Base-by-base conservation (phyloP, 1,140 invertebrate genomes). In the Dendroctonus ponderosae region DNA sequence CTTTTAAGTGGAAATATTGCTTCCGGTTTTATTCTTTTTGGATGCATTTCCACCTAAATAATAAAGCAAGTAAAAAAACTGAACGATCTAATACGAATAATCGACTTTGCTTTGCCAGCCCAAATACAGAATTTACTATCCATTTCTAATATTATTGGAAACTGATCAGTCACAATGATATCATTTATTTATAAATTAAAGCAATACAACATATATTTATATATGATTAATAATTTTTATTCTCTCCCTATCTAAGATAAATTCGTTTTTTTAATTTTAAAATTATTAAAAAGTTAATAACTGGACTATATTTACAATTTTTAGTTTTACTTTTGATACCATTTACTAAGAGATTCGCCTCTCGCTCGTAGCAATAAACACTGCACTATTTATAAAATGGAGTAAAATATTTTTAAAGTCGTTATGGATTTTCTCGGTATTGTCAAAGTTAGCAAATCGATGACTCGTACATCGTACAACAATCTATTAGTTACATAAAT, bases 81-180 rank as follows among this genome's bases (percentile, higher is more conserved):
- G 7, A 14, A n/a, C 1, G 50, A n/a, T 12, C 1, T 3, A 26
- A 26, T 26, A 26, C 3, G 26, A 26, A 26, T 26, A 26, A 3
- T 26, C 26, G 26, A 14, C 44, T 54, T 42, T 26, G 38, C 12
- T 42, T 42, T 41, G 12, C 59, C 43, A 51, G 49, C 49, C 59
- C 37, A 50, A 60, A 12, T 12, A 14, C 7, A 50, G n/a, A 38
- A 56, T 59, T 63, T 65, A 62, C 63, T 69, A 68, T 67, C 51
- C 65, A 69, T 69, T 66, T 52, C 61, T 57, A 66, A 59, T 58
- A 59, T 38, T 69, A 58, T 71, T 69, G 68, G 65, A 70, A 78
- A 78, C 77, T 75, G 74, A 77, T 77, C 76, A 77, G 76, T 78
- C 77, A 77, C 75, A 77, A 77, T 78, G 76, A 78, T 78, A 76